Evolutionary conservation across 2,113 vertebrate species (phyloP), one percentile per base, ranked within the genome.

Genomic region (Stigmatopora argus): DNA sequence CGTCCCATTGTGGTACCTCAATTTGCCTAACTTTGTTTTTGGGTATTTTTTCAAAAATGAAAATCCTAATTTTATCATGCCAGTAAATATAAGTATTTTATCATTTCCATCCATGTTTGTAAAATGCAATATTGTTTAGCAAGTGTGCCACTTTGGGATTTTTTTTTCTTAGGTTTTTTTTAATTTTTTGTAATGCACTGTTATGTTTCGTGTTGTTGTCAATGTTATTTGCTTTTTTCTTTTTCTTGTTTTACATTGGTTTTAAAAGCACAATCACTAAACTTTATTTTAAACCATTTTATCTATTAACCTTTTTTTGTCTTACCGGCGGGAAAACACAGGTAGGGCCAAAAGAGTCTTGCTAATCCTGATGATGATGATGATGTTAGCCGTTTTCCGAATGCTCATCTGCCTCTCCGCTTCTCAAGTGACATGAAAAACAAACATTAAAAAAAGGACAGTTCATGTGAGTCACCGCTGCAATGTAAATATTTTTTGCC

Each of bases 231-330:
- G 38, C 59, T 61, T 59, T 59, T 19, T 41, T 90, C 26, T 90
- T 86, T 80, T 89, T 81, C 88, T 90, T 90, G 86, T 92, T 91
- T 90, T 91, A 91, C 93, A 92, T 99, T 98, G 93, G 94, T 98
- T 98, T 98, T 96, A 97, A 99, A 99, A 99, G 95, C 96, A 99
- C 96, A 99, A 99, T 97, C 97, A 99, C 94, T 97, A 98, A 95
- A 99, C 94, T 98, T 98, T 98, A 94, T 97, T 97, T 99, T 97
- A 96, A 98, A 96, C 94, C 95, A 96, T 98, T 95, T 91, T 97
- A 94, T 95, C 93, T 95, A 95, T 96, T 96, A 98, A 96, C 90
- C 94, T 92, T 93, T 31, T 31, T 92, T 94, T 93, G 93, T 96
- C 93, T 93, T 94, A 91, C 89, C 91, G 93, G 92, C 92, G 91